phyloP scores from a whole-genome alignment of 2,113 vertebrate genomes.

The Ochotona curzoniae region DNA sequence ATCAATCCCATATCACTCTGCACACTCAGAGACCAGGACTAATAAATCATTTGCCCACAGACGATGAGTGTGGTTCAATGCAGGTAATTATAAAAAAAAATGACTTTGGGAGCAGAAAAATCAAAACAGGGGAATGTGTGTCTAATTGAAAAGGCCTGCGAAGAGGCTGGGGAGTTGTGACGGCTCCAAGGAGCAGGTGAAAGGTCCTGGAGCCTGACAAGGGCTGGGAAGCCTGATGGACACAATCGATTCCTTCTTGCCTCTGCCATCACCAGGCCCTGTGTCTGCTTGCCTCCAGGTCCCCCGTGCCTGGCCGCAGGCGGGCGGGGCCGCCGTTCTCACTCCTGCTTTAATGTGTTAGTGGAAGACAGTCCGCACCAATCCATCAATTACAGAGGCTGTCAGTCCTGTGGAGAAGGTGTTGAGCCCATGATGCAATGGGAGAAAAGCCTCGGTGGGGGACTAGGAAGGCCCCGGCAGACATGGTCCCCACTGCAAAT shows the following conservation, averaged over 20 bases:
- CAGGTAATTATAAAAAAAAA: slow-evolving; percentile 90
- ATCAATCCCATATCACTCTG: slow-evolving; percentile 81
- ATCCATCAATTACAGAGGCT: slow-evolving; percentile 72
- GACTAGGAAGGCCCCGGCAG: slow-evolving; percentile 15
- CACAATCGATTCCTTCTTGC: slow-evolving; percentile 85
- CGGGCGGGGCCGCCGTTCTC: background rate
- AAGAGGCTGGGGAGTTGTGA: slow-evolving; percentile 87
- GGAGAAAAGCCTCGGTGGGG: slow-evolving; percentile 66
- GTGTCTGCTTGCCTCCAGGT: slow-evolving; percentile 70
- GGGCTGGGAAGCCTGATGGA: slow-evolving; percentile 83
- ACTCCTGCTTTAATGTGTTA: slow-evolving; percentile 56
- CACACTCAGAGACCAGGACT: slow-evolving; percentile 79
- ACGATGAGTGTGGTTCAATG: slow-evolving; percentile 87
- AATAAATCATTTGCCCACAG: slow-evolving; percentile 87
- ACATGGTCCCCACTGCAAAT: background rate
- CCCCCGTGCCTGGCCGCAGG: slow-evolving; percentile 58
- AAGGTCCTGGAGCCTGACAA: slow-evolving; percentile 85
- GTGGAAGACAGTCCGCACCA: slow-evolving; percentile 50
- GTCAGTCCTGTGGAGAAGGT: slow-evolving; percentile 60
- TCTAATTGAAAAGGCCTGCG: slow-evolving; percentile 86
- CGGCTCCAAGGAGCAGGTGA: slow-evolving; percentile 84
- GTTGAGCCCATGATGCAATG: slow-evolving; percentile 63
- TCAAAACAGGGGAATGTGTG: slow-evolving; percentile 86
- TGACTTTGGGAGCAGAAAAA: slow-evolving; percentile 88
- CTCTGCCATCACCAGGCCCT: slow-evolving; percentile 60